These are phyloP conservation scores for Ophion slaviceki DNA, from an alignment of 2,888 invertebrate species.

Conservation along the genomic window DNA sequence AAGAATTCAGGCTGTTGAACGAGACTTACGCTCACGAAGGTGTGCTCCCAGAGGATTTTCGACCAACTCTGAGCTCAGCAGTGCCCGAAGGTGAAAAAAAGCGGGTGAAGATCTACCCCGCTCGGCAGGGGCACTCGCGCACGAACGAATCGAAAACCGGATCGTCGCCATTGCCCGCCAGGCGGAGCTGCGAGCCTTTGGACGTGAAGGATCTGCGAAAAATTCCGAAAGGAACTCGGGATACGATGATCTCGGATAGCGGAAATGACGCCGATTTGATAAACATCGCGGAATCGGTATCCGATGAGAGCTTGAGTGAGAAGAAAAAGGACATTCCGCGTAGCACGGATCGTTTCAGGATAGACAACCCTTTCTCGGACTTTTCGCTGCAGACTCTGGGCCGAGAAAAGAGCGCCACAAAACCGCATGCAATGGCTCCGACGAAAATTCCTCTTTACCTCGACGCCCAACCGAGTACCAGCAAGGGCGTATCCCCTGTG, in stretches of 20 bases:
- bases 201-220: constrained; percentile 49
- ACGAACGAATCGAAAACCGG: not conserved
- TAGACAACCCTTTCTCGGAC: constrained; percentile 66
- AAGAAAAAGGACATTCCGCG: not conserved
- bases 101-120: not conserved
- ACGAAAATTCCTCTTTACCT: constrained; percentile 25
- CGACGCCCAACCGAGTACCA: constrained; percentile 31
- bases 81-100: not conserved
- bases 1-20: constrained; percentile 58
- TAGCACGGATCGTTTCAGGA: constrained; percentile 55
- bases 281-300: not conserved
- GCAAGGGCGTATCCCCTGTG: constrained; percentile 37
- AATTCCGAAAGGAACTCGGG: not conserved
- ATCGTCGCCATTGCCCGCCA: constrained; percentile 50
- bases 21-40: constrained; percentile 55
- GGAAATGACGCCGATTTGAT: not conserved
- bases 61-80: not conserved
- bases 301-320: constrained; percentile 4
- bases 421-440: not conserved
- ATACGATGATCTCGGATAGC: not conserved
- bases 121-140: not conserved
- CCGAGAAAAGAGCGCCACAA: constrained; percentile 9
- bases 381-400: constrained; percentile 63
- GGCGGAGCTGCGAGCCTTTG: constrained; percentile 57
- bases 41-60: constrained; percentile 23